Evolutionary conservation across 2,888 invertebrate species (phyloP).

Genomic region (Halictus quadricinctus): DNA sequence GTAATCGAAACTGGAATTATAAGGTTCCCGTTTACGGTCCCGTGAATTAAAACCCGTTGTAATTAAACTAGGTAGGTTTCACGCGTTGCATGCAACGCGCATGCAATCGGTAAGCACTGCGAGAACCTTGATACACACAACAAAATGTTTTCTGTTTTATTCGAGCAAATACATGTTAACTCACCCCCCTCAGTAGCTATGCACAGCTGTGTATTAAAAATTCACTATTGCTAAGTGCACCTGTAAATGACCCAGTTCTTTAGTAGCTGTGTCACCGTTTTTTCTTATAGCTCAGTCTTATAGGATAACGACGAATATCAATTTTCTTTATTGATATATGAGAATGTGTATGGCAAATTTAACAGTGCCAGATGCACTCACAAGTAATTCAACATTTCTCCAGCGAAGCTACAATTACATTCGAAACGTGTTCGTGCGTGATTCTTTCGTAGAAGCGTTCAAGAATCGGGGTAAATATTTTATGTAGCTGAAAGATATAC

Average conservation of each 20-base stretch:
- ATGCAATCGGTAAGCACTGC: no score
- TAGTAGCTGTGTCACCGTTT: neutral
- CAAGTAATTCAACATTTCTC: no score
- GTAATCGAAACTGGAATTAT: slow-evolving; percentile 12
- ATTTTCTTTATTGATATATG: neutral
- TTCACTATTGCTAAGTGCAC: neutral
- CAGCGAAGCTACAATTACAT: no score
- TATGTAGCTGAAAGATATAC: neutral
- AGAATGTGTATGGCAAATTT: neutral
- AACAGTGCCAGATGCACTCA: no score
- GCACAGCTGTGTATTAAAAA: neutral
- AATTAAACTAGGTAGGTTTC: neutral
- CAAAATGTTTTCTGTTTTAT: neutral
- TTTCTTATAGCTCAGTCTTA: neutral
- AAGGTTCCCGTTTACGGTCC: neutral
- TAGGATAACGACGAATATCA: neutral
- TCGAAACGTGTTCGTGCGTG: no score
- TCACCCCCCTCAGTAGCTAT: neutral
- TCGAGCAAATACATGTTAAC: neutral
- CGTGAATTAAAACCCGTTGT: neutral
- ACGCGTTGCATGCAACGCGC: no score
- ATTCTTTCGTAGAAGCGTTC: no score
- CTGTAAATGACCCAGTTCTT: neutral
- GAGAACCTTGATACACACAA: neutral
- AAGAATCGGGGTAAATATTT: no score